Evolutionary conservation across 2,888 invertebrate species (phyloP).

Genomic region (Coelopa pilipes): DNA sequence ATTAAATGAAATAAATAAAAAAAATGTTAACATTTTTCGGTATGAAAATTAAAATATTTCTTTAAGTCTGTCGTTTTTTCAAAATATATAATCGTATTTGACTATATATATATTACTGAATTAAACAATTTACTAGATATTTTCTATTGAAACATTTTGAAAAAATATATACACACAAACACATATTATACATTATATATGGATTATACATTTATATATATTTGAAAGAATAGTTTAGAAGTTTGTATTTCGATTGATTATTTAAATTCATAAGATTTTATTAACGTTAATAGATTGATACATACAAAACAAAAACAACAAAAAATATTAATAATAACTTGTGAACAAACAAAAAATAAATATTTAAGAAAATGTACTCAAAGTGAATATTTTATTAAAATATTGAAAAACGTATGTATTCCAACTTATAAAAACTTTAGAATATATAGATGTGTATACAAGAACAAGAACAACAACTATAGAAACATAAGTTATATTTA

Average conservation of each 20-base stretch:
- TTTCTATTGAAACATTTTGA: constrained; percentile 31
- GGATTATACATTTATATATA: no score
- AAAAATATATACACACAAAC: background rate
- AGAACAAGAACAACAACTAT: background rate
- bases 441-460: constrained; percentile 11
- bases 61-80: constrained; percentile 9
- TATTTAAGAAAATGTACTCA: constrained; percentile 37
- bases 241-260: background rate
- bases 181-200: no score
- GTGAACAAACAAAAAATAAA: constrained; percentile 36
- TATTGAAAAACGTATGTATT: background rate
- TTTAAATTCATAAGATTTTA: constrained; percentile 24
- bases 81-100: no score
- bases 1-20: no score
- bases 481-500: no score
- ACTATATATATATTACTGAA: background rate
- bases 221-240: no score
- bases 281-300: constrained; percentile 13
- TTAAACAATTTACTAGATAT: constrained; percentile 10
- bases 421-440: background rate
- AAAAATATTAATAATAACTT: no score
- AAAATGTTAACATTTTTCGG: no score
- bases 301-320: no score
- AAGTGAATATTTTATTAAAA: constrained; percentile 24
- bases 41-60: background rate